phyloP scores from a whole-genome alignment of 2,113 vertebrate species.

The Paradisaea rubra region DNA sequence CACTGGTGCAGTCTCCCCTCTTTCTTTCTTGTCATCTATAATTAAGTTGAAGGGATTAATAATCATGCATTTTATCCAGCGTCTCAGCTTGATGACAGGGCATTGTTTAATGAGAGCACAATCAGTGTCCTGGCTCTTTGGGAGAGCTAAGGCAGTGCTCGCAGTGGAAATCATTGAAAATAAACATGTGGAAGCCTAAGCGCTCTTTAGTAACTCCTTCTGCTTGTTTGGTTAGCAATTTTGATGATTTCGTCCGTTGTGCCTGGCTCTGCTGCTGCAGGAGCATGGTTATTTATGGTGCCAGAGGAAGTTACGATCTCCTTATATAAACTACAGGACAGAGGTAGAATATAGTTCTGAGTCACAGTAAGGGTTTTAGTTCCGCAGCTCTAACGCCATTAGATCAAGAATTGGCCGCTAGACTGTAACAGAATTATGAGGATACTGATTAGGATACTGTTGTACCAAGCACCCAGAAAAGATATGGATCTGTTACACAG shows the following conservation, averaged over 20 bases:
- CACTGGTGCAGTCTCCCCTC: background rate
- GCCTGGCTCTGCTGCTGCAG: slow-evolving; percentile 5
- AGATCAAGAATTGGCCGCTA: background rate
- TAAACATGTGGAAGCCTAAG: slow-evolving; percentile 49
- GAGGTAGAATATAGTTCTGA: background rate
- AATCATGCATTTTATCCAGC: background rate
- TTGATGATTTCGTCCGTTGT: background rate
- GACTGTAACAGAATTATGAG: background rate
- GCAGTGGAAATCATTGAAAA: slow-evolving; percentile 5
- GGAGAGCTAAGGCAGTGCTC: background rate
- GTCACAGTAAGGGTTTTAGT: background rate
- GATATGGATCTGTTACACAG: background rate
- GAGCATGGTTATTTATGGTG: slow-evolving; percentile 11
- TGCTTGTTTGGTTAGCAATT: slow-evolving; percentile 57
- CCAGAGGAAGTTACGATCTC: background rate
- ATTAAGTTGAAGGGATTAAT: slow-evolving; percentile 4
- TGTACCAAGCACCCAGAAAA: background rate
- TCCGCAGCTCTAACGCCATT: background rate
- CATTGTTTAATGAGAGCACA: slow-evolving; percentile 2
- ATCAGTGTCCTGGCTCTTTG: background rate
- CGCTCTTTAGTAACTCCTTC: slow-evolving; percentile 26
- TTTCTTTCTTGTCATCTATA: background rate
- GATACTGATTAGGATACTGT: background rate
- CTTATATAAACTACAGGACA: slow-evolving; percentile 1
- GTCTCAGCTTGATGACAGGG: background rate